Evolutionary conservation across 2,113 vertebrate species (phyloP), one percentile per base, ranked within the genome.

Genomic region (Petrocephalus zakoni): DNA sequence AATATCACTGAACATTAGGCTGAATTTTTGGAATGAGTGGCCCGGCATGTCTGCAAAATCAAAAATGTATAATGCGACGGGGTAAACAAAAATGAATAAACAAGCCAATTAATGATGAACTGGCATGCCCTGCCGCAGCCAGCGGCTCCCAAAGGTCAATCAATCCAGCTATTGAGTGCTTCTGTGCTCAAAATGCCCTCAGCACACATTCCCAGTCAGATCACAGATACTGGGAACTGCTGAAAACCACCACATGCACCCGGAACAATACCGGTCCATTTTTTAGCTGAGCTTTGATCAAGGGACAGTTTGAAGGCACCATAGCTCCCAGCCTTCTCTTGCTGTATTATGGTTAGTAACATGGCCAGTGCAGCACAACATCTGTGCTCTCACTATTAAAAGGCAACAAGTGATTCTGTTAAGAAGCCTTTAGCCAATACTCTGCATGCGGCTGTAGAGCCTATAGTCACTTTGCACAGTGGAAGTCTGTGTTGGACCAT

Each of bases 41-140:
- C 34, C 15, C 34, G 10, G 10, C 61, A 68, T 68, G 61, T 68
- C 61, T 68, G 61, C 25, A 68, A 68, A 68, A 68, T 68, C n/a
- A 29, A 68, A 29, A 29, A 68, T 68, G 61, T 68, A 68, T 78
- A 78, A 37, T 42, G 72, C 6, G 72, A 42, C 19, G 72, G 5
- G 19, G 47, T 51, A 84, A 84, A 51, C 34, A 84, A 51, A 84
- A 84, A 84, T 51, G 47, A 84, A 84, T 84, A 42, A 84, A 47
- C 42, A 46, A 51, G 21, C 19, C 81, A 47, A 46, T 51, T 46
- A 49, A 51, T 47, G 42, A 84, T 84, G 81, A 15, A 75, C 29
- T 1, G 29, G 68, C 78, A 49, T 49, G 81, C 8, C n/a, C 10
- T 83, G 81, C 9, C 11, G 11, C 46, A 84, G 1, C 46, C 1